A percentile compares a stretch with the other conserved stretches of the same genome.
Conservation (phyloP, 2,888 invertebrate genomes). For the Ennomos fuscantarius region DNA sequence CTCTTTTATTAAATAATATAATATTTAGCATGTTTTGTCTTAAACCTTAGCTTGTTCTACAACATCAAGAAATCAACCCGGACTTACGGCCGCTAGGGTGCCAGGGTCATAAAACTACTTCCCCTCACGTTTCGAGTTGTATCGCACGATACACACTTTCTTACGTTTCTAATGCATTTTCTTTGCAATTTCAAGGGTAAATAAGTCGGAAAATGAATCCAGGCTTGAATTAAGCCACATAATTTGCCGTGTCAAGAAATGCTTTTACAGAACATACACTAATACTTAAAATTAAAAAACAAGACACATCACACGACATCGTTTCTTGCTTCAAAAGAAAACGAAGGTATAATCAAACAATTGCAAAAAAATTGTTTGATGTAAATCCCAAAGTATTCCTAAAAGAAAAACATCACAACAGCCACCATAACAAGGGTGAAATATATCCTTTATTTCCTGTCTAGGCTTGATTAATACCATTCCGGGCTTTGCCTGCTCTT, state of each 20-base stretch:
- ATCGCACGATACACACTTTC: constrained; percentile 59
- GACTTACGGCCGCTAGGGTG: constrained; percentile 74
- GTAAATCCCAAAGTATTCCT: too few relatives aligned
- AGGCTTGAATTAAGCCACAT: too few relatives aligned
- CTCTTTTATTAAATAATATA: too few relatives aligned
- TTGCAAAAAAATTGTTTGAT: too few relatives aligned
- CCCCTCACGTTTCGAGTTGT: constrained; percentile 67
- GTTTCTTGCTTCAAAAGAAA: too few relatives aligned
- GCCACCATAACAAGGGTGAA: constrained; percentile 4
- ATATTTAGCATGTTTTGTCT: constrained; percentile 37
- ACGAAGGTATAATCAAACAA: too few relatives aligned
- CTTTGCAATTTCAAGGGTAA: constrained; percentile 14
- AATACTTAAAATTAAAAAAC: neutral
- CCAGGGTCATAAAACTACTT: constrained; percentile 79
- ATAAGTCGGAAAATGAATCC: neutral
- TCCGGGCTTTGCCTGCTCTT: constrained; percentile 60
- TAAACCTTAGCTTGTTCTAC: constrained; percentile 50
- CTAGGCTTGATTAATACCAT: constrained; percentile 70
- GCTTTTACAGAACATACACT: neutral
- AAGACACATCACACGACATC: too few relatives aligned
- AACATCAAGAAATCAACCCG: constrained; percentile 75
- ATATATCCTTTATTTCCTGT: constrained; percentile 50
- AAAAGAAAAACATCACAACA: neutral
- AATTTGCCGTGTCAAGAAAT: too few relatives aligned
- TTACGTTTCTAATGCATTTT: constrained; percentile 37